Percentiles rank a stretch among this genome's conserved stretches.
Conservation (phyloP, 2,797 vertebrate genomes). For the Acipenser ruthenus region DNA sequence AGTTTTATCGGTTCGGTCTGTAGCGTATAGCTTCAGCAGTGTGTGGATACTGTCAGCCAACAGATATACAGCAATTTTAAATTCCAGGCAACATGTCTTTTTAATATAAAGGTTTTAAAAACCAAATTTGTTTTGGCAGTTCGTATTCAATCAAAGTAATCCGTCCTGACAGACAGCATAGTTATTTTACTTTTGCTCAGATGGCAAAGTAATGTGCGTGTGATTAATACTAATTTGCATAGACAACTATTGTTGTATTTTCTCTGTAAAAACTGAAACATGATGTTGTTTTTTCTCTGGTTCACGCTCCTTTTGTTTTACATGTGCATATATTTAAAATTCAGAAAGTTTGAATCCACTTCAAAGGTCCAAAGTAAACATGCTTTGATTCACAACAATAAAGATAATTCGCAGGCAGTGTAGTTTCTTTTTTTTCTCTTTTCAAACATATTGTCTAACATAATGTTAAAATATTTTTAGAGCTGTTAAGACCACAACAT, state of each 20-base stretch:
- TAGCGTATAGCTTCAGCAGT: slow-evolving; percentile 41
- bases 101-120: slow-evolving; percentile 10
- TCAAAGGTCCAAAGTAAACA: slow-evolving; percentile 24
- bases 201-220: slow-evolving; percentile 7
- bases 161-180: slow-evolving; percentile 10
- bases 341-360: slow-evolving; percentile 19
- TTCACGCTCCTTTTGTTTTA: slow-evolving; percentile 22
- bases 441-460: slow-evolving; percentile 31
- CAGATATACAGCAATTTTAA: slow-evolving; percentile 51
- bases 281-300: slow-evolving; percentile 24
- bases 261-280: slow-evolving; percentile 11
- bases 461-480: slow-evolving; percentile 18
- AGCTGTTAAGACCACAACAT: slow-evolving; percentile 2
- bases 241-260: slow-evolving; percentile 13
- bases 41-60: slow-evolving; percentile 37
- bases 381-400: slow-evolving; percentile 30
- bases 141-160: slow-evolving; percentile 3
- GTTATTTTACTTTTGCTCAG: not conserved
- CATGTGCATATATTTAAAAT: slow-evolving; percentile 39
- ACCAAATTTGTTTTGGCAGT: slow-evolving; percentile 12
- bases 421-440: slow-evolving; percentile 15
- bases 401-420: slow-evolving; percentile 27
- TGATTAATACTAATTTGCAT: slow-evolving; percentile 14
- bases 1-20: slow-evolving; percentile 72
- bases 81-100: slow-evolving; percentile 39